These are phyloP conservation scores for Metopolophium dirhodum DNA, from an alignment of 1,140 invertebrate genomes.

Conservation along the genomic window DNA sequence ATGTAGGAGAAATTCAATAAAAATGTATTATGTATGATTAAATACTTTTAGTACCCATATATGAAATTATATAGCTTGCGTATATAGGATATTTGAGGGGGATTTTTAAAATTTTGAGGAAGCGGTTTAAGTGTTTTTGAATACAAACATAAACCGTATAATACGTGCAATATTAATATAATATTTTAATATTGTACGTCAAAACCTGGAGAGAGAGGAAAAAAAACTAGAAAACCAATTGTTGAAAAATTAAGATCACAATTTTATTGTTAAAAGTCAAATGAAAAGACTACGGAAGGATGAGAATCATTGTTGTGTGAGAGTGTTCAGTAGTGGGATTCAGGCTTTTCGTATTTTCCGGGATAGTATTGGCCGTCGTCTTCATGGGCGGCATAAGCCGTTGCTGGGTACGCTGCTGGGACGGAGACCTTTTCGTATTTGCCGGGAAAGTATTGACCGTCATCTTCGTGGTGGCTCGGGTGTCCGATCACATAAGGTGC, in stretches of 20 bases:
- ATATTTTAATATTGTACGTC: not conserved
- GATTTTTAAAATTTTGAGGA: not conserved
- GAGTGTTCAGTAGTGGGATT: not conserved
- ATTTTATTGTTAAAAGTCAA: not conserved
- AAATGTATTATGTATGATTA: too few species aligned
- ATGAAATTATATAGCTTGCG: too few species aligned
- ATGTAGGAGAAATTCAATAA: too few species aligned
- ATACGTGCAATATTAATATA: not conserved
- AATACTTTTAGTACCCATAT: too few species aligned
- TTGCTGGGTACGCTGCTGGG: too few species aligned
- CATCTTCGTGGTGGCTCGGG: constrained; percentile 58
- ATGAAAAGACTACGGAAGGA: not conserved
- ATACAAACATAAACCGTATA: not conserved
- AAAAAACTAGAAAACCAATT: not conserved
- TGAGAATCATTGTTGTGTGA: not conserved
- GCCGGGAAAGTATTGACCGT: constrained; percentile 60
- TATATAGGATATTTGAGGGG: too few species aligned
- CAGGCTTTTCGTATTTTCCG: not conserved
- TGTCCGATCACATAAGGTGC: not conserved
- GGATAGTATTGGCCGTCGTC: not conserved
- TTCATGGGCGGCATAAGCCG: not conserved
- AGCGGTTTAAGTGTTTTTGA: too few species aligned
- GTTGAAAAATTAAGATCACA: not conserved
- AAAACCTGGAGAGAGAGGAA: not conserved
- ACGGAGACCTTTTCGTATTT: constrained; percentile 58